A percentile compares a stretch with the other conserved stretches of the same genome.
Evolutionary conservation across 2,888 invertebrate genomes (phyloP).

Genomic region (Drosophila formosana): DNA sequence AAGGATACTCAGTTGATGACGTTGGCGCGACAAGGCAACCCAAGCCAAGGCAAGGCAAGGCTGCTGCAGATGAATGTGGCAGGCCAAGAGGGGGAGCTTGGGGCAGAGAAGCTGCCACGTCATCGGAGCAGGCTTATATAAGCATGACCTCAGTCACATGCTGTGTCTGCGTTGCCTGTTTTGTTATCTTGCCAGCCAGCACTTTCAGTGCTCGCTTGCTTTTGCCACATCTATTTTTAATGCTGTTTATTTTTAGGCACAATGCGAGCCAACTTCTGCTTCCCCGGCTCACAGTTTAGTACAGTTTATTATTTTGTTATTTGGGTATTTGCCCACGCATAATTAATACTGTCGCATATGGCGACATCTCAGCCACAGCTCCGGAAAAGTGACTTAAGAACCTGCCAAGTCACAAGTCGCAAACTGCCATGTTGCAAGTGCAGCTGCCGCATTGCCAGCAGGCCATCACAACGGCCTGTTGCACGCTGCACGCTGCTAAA

Average conservation of each 20-base stretch:
- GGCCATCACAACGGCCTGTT: conserved; percentile 13
- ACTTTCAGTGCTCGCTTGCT: conserved; percentile 1
- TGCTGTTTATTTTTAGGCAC: conserved; percentile 52
- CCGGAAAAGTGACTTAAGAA: conserved; percentile 8
- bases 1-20: conserved; percentile 61
- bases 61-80: conserved; percentile 10
- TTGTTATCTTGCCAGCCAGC: conserved; percentile 32
- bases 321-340: conserved; percentile 13
- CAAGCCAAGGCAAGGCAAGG: conserved; percentile 14
- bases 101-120: conserved; percentile 14
- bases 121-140: conserved; percentile 58
- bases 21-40: conserved; percentile 44
- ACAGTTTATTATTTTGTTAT: neutral
- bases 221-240: conserved; percentile 44
- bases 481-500: neutral
- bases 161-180: conserved; percentile 1
- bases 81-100: neutral
- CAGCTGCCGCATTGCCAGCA: neutral
- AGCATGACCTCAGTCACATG: conserved; percentile 66
- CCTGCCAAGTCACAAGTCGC: neutral
- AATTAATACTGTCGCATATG: conserved; percentile 20
- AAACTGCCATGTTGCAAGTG: neutral
- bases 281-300: conserved; percentile 1
- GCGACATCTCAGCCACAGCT: conserved; percentile 9
- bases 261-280: conserved; percentile 17